Evolutionary conservation across 2,888 invertebrate species (phyloP).

Genomic region (Chloroclystis v-ata): DNA sequence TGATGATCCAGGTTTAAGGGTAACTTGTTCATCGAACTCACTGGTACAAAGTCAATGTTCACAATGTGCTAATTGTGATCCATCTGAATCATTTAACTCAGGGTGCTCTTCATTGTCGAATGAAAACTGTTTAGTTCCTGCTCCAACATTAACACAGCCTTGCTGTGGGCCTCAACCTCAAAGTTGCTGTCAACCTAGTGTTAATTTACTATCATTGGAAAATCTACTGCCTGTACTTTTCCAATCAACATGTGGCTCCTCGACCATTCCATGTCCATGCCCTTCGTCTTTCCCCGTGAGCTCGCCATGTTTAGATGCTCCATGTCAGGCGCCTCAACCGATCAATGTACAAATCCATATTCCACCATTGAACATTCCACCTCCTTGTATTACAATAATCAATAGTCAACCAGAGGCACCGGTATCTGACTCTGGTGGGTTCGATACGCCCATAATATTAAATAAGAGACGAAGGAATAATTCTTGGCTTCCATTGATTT

Average conservation of each 20-base stretch:
- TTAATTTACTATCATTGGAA: not conserved
- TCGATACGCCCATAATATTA: conserved; percentile 38
- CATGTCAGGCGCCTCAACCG: conserved; percentile 29
- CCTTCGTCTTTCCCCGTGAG: conserved; percentile 13
- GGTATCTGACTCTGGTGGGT: conserved; percentile 6
- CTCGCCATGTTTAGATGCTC: not conserved
- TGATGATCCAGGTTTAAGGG: not conserved
- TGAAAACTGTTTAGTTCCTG: conserved; percentile 5
- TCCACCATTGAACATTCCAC: conserved; percentile 37
- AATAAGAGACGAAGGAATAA: conserved; percentile 40
- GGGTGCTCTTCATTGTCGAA: conserved; percentile 3
- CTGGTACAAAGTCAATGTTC: not conserved
- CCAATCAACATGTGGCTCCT: conserved; percentile 1
- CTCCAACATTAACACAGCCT: too few relatives aligned
- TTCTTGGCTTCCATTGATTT: conserved; percentile 43
- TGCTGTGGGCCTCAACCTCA: not conserved
- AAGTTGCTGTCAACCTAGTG: not conserved
- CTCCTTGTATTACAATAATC: conserved; percentile 39
- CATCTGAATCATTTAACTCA: not conserved
- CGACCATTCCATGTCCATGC: conserved; percentile 7
- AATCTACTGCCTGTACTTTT: conserved; percentile 1
- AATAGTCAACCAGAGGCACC: conserved; percentile 26
- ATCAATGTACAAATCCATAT: conserved; percentile 48
- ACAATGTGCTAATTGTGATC: not conserved
- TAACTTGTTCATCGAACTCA: not conserved